phyloP scores from a whole-genome alignment of 2,113 vertebrate species.

The Dasypus novemcinctus region DNA sequence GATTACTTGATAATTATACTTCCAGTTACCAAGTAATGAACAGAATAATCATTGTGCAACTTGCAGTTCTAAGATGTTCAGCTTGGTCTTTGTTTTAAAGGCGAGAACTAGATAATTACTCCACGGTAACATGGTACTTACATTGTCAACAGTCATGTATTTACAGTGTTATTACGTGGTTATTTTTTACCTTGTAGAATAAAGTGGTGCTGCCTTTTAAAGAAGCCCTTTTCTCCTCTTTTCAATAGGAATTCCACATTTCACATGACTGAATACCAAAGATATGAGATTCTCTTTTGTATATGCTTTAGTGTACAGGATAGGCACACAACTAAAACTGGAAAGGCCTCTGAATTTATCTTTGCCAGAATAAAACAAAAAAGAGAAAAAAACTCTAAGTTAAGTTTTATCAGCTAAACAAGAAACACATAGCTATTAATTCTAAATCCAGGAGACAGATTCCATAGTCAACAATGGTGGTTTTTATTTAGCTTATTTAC shows the following conservation, averaged over 20 bases:
- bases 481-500: neutral
- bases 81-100: constrained; percentile 85
- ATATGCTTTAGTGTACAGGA: rapidly evolving
- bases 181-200: constrained; percentile 77
- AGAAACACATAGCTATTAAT: neutral
- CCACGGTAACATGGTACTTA: constrained; percentile 75
- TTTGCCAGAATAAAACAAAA: neutral
- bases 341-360: neutral
- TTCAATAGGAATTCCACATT: constrained; percentile 40
- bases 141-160: constrained; percentile 79
- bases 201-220: constrained; percentile 52
- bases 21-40: constrained; percentile 87
- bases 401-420: neutral
- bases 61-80: constrained; percentile 82
- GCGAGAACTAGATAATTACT: constrained; percentile 83
- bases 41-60: constrained; percentile 86
- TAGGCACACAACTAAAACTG: rapidly evolving
- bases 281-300: neutral
- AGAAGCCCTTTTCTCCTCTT: constrained; percentile 67
- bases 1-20: constrained; percentile 90
- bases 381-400: neutral
- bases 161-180: constrained; percentile 73
- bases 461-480: neutral
- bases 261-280: neutral
- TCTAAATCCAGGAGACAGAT: neutral